Evolutionary conservation across 1,140 invertebrate species (phyloP), one percentile per base, ranked within the genome.

Genomic region (Drosophila kepulauana): DNA sequence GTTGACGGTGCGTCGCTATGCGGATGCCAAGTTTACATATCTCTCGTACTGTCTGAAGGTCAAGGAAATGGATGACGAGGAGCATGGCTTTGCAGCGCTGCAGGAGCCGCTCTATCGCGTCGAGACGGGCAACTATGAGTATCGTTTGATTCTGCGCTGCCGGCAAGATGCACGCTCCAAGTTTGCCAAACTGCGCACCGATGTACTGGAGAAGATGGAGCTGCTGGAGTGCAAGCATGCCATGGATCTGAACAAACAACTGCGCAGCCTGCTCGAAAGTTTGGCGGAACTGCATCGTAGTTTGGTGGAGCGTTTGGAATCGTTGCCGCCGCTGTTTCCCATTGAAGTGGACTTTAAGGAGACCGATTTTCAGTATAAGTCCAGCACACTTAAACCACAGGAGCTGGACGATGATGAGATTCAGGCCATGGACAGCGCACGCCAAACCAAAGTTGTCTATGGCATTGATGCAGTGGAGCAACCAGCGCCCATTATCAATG

Each of bases 71-170:
- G 99, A 99, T 89, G 99, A 99, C 93, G 99, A 99, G 92, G 99
- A 99, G 91, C 98, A 98, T 78, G 97, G 96, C 64, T 99, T 98
- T 92, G 96, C 96, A 35, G 96, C 97, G 0, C 92, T 99, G n/a
- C 98, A 99, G 91, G 99, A 99, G 92, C 98, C 99, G 0, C 93
- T 99, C 11, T 99, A 99, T 92, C 94, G 99, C 45, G 97, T 99
- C 0, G 99, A 99, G 93, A 99, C 99, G 5, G 99, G 99, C 59
- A 99, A 99, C 93, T 99, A 99, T 94, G 99, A 99, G 93, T 99
- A 99, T 92, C 96, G 98, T 95, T 93, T 99, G 58, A 96, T 99
- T 43, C 93, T 99, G 5, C 94, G 98, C 58, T 99, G 99, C 94
- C 95, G 99, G 30, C 98, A 99, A 94, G 97, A 99, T 79, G 98